These are phyloP conservation scores for Bothrops alternatus DNA, from an alignment of 2,797 vertebrate genomes.

Conservation along the genomic window DNA sequence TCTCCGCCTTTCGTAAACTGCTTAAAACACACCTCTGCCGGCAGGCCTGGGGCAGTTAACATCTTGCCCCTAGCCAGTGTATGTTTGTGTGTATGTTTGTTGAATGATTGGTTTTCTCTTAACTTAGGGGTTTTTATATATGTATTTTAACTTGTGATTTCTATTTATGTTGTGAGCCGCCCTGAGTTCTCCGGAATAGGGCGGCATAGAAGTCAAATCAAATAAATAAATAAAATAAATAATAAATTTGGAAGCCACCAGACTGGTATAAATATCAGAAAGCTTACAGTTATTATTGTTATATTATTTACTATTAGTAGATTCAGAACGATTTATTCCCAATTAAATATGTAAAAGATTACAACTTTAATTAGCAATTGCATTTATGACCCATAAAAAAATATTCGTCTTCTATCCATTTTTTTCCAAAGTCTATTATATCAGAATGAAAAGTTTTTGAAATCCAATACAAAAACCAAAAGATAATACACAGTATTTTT, in stretches of 20 bases:
- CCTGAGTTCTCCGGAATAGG: too few species aligned
- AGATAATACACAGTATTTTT: neutral
- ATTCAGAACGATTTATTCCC: neutral
- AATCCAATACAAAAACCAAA: neutral
- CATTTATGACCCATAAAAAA: neutral
- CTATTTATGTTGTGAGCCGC: too few species aligned
- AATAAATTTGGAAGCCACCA: neutral
- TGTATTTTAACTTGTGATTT: too few species aligned
- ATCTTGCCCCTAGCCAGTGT: too few species aligned
- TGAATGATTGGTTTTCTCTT: too few species aligned
- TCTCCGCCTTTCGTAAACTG: too few species aligned
- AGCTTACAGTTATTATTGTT: neutral
- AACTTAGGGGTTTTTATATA: too few species aligned
- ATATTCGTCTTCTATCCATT: neutral
- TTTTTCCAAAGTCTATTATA: neutral
- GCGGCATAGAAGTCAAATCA: too few species aligned
- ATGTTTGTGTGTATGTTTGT: too few species aligned
- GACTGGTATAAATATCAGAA: neutral
- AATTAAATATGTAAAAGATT: neutral
- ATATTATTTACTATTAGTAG: neutral
- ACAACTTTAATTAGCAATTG: neutral
- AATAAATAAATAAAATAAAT: too few species aligned
- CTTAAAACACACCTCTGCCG: too few species aligned
- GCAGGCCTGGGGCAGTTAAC: too few species aligned
- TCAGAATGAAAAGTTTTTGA: neutral